Evolutionary conservation across 2,888 invertebrate species (phyloP).

Genomic region (Fragum sueziense): DNA sequence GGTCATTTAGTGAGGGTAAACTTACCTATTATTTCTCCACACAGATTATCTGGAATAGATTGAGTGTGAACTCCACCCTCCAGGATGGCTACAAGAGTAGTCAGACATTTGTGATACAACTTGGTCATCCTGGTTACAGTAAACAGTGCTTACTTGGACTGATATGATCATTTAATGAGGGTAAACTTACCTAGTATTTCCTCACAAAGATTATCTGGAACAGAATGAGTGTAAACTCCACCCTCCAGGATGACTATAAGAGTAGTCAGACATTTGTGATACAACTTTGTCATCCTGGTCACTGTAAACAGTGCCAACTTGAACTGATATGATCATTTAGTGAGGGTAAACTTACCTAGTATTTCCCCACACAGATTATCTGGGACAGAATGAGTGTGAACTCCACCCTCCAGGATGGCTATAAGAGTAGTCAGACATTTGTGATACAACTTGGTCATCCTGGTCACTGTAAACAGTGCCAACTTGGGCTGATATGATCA

Average conservation of each 20-base stretch:
- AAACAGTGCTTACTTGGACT: conserved; percentile 80
- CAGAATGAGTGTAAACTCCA: too few relatives aligned
- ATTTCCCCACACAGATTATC: conserved; percentile 75
- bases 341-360: conserved; percentile 76
- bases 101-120: conserved; percentile 80
- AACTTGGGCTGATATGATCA: conserved; percentile 81
- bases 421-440: conserved; percentile 80
- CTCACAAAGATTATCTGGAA: too few relatives aligned
- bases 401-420: conserved; percentile 77
- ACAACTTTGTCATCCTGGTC: too few relatives aligned
- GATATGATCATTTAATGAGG: too few relatives aligned
- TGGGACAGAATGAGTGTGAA: conserved; percentile 76
- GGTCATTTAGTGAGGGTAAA: too few relatives aligned
- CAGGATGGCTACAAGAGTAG: conserved; percentile 74
- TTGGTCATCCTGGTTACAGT: conserved; percentile 77
- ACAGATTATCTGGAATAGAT: conserved; percentile 71
- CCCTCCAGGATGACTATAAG: too few relatives aligned
- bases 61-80: conserved; percentile 80
- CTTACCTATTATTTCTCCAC: conserved; percentile 75
- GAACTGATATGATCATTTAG: too few relatives aligned
- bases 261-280: too few relatives aligned
- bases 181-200: too few relatives aligned
- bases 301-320: too few relatives aligned
- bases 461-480: conserved; percentile 77
- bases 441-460: conserved; percentile 77